Evolutionary conservation across 2,797 vertebrate genomes (phyloP).

Genomic region (Micropoecilia bifurca): DNA sequence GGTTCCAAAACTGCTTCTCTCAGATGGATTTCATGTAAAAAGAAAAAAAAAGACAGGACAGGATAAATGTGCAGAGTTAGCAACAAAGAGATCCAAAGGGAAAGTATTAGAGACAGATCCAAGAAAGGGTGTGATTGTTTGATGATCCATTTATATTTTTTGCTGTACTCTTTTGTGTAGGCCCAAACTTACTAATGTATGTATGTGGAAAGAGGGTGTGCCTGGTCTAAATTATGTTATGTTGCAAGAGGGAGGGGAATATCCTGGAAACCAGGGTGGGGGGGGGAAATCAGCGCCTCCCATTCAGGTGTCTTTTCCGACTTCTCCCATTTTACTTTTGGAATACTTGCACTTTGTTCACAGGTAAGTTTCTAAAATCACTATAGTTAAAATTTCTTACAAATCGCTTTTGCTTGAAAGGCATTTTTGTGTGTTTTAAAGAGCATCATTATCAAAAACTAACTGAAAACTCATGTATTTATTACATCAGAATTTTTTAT

Average conservation of each 20-base stretch:
- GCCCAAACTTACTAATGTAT: not conserved
- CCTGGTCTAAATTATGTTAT: not conserved
- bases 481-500: not conserved
- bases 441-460: constrained; percentile 47
- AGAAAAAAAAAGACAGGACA: not conserved
- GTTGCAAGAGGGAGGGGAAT: constrained; percentile 44
- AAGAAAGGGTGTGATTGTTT: constrained; percentile 41
- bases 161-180: not conserved
- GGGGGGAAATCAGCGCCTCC: constrained; percentile 11
- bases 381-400: constrained; percentile 18
- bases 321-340: constrained; percentile 31
- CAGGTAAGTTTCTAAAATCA: constrained; percentile 53
- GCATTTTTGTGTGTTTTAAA: constrained; percentile 40
- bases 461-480: constrained; percentile 38
- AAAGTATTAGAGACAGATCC: constrained; percentile 10
- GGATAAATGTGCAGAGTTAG: constrained; percentile 1
- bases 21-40: constrained; percentile 9
- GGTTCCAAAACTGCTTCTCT: constrained; percentile 3
- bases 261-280: constrained; percentile 2
- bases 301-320: constrained; percentile 24
- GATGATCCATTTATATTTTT: constrained; percentile 14
- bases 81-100: constrained; percentile 9
- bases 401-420: constrained; percentile 60
- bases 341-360: constrained; percentile 21
- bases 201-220: constrained; percentile 45